phyloP scores from a whole-genome alignment of 1,140 invertebrate species.

The Neodiprion lecontei region DNA sequence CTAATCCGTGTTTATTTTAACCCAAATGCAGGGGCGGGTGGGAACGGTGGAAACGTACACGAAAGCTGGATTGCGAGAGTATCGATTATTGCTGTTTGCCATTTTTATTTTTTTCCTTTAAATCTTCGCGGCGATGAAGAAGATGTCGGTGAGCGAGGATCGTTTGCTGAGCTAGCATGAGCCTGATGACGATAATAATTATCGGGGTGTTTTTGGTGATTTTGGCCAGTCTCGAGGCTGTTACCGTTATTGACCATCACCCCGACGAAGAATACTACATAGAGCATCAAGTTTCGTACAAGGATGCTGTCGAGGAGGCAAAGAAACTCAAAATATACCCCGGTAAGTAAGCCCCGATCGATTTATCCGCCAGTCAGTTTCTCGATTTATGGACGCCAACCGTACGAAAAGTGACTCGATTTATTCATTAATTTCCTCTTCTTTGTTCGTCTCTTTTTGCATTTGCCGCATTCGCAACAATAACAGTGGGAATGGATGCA shows the following conservation, averaged over 20 bases:
- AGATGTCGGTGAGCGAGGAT: constrained; percentile 33
- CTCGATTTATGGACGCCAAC: background rate
- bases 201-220: constrained; percentile 36
- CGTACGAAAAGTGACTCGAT: constrained; percentile 18
- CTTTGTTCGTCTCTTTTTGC: constrained; percentile 12
- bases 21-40: background rate
- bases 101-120: too few relatives aligned
- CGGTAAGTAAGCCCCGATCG: constrained; percentile 37
- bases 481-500: constrained; percentile 36
- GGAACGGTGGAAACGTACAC: background rate
- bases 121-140: constrained; percentile 38
- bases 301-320: constrained; percentile 50
- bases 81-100: too few relatives aligned
- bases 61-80: constrained; percentile 12
- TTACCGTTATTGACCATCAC: constrained; percentile 51
- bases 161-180: constrained; percentile 46
- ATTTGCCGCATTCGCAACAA: constrained; percentile 28
- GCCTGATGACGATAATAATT: constrained; percentile 32
- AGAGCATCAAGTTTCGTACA: constrained; percentile 50
- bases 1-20: background rate
- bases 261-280: constrained; percentile 47
- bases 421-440: constrained; percentile 17
- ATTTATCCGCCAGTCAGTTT: background rate
- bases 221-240: constrained; percentile 37
- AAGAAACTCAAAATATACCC: constrained; percentile 47